Base-by-base conservation (phyloP, 1,140 invertebrate genomes). In the Drosophila rufa region DNA sequence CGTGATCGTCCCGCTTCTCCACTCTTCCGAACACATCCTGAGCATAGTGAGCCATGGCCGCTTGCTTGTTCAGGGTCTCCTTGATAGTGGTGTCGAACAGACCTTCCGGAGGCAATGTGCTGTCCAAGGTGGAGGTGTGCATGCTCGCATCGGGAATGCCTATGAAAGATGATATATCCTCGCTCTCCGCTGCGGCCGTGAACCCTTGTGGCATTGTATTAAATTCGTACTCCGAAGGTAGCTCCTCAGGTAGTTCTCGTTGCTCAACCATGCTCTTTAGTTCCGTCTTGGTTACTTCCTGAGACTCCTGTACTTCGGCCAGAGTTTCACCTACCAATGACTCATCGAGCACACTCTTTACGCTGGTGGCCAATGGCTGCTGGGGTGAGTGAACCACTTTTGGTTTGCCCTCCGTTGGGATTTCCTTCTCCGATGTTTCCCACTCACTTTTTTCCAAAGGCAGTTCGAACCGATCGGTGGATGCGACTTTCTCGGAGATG, bases 201-300 rank as follows among this genome's bases (percentile, higher is more conserved):
- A 82, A 55, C 5, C 53, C 56, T 6, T 83, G 67, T 4, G 82
- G 57, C 60, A 93, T 7, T 30, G 93, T 77, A 89, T 95, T 95
- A 50, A 96, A 95, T 79, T 96, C 95, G 82, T 96, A 96, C 91
- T 96, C 95, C 3, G 95, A 96, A 25, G 95, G 95, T 0, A 95
- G 96, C 75, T 96, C 95, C 89, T 96, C 95, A 43, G 94, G 94
- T 17, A 93, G 92, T 62, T 94, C 93, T 38, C 93, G 91, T 38
- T 90, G 93, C 45, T 94, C 92, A 43, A 68, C 51, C 17, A 70
- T 30, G 17, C 61, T 95, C 64, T 95, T 95, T 19, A 95, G 93
- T 92, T 95, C 95, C 53, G 94, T 95, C 76, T 95, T 95, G 1
- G 94, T 95, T 12, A 94, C 94, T 86, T 95, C 95, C 42, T 95